Percentiles rank a stretch among this genome's conserved stretches.
Conservation (phyloP, 1,140 invertebrate species). For the Bombus waltoni region DNA sequence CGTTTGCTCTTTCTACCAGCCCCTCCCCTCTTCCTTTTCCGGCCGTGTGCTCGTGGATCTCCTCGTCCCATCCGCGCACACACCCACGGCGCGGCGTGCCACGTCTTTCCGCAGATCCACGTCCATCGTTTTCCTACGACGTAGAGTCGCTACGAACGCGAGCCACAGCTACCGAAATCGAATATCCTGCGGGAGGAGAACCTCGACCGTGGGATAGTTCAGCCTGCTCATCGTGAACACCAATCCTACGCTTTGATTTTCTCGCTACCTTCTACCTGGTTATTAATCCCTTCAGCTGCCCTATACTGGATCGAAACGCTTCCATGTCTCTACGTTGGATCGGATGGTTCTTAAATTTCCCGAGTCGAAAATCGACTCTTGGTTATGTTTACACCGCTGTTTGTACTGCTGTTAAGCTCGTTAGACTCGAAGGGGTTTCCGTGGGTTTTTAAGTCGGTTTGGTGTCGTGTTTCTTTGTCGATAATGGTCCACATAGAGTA, state of each 20-base stretch:
- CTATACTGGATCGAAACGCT: neutral
- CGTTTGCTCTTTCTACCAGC: conserved; percentile 5
- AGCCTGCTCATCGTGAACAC: neutral
- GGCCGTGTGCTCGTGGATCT: conserved; percentile 11
- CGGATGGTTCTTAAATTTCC: neutral
- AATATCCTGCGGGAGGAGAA: conserved; percentile 49
- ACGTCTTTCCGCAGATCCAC: conserved; percentile 64
- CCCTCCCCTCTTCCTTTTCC: neutral
- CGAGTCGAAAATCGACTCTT: neutral
- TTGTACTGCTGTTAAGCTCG: neutral
- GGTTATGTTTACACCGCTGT: neutral
- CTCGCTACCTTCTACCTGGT: neutral
- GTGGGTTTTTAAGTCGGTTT: neutral
- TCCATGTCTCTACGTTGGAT: neutral
- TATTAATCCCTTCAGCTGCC: conserved; percentile 7
- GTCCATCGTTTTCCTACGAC: conserved; percentile 60
- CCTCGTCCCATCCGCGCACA: conserved; percentile 12
- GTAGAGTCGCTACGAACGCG: conserved; percentile 37
- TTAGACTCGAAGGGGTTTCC: neutral
- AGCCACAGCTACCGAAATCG: conserved; percentile 64
- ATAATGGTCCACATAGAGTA: neutral
- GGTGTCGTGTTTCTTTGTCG: neutral
- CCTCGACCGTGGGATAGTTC: conserved; percentile 53
- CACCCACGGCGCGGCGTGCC: conserved; percentile 36
- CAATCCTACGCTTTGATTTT: neutral